Evolutionary conservation across 1,140 invertebrate genomes (phyloP), one percentile per base, ranked within the genome.

Genomic region (Plodia interpunctella): DNA sequence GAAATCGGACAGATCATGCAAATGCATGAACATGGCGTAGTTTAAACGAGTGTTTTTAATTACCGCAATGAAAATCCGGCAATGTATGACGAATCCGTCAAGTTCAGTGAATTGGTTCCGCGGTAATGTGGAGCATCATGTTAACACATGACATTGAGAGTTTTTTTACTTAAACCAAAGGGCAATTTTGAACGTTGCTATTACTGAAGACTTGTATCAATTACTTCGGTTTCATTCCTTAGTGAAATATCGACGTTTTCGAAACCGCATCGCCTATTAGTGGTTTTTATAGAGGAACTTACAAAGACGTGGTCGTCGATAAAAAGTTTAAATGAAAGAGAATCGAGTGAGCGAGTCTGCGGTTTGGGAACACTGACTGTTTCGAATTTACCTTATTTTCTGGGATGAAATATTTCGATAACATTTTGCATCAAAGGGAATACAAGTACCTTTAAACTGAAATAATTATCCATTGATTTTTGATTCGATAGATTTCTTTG

Each of bases 241-340:
- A 57, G 18, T 58, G 57, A 54, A 62, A 68, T 57, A 54, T 61
- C 55, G 30, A 76, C 74, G 64, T 72, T 80, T 78, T 67, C 57
- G 20, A 72, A 80, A 77, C 76, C 78, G 54, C 74, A 74, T 57
- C 44, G 71, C 49, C 76, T 80, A 80, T 86, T 86, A 81, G 79
- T 68, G 79, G 83, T 78, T 79, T 78, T 60, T 59, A 50, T 69
- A 75, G 63, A 66, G 57, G 60, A 74, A 66, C 63, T 78, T 72
- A 60, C 60, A 70, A 77, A 79, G 80, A 76, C 68, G 78, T 64
- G 71, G 75, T 74, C 21, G n/a, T 19, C 54, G 65, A 76, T 78
- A 79, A 83, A 83, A 79, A 74, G 62, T 74, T 77, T 70, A 74
- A 80, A 75, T 75, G 67, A 75, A 80, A 72, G 65, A 69, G 67